Percentiles rank a stretch among this genome's conserved stretches.
phyloP scores from a whole-genome alignment of 2,888 invertebrate genomes.

The Nomada ruficornis region DNA sequence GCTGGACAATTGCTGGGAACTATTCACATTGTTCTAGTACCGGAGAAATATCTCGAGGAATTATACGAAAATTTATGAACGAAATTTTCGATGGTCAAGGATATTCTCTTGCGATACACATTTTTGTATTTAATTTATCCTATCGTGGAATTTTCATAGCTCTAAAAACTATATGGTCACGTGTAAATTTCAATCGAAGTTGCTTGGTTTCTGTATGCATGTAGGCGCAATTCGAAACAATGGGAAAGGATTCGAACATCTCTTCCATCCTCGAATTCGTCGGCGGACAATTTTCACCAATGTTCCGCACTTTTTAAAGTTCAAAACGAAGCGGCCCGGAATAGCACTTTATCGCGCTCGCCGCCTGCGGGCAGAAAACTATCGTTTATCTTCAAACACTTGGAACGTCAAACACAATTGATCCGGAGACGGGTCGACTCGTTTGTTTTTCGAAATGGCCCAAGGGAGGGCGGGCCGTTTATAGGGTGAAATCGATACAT shows the following conservation, averaged over 20 bases:
- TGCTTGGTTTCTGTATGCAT: no score
- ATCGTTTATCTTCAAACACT: conserved; percentile 17
- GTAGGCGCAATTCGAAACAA: no score
- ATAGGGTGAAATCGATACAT: conserved; percentile 62
- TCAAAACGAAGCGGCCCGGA: no score
- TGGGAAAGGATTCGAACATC: no score
- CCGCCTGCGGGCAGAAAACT: neutral
- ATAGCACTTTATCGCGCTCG: neutral
- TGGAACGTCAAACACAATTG: conserved; percentile 41
- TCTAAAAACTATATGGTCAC: no score
- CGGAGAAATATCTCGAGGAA: neutral
- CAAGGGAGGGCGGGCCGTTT: conserved; percentile 10
- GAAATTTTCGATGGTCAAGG: neutral
- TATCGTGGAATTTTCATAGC: no score
- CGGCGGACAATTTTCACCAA: no score
- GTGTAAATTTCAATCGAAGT: no score
- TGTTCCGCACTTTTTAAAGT: no score
- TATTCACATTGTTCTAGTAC: neutral
- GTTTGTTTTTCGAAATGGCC: conserved; percentile 55
- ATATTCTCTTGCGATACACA: neutral
- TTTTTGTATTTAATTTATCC: no score
- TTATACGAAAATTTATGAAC: neutral
- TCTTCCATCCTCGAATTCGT: no score
- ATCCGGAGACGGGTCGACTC: neutral
- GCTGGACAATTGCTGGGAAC: conserved; percentile 33